Base-by-base conservation (phyloP, 2,113 vertebrate species). In the Chauna torquata region DNA sequence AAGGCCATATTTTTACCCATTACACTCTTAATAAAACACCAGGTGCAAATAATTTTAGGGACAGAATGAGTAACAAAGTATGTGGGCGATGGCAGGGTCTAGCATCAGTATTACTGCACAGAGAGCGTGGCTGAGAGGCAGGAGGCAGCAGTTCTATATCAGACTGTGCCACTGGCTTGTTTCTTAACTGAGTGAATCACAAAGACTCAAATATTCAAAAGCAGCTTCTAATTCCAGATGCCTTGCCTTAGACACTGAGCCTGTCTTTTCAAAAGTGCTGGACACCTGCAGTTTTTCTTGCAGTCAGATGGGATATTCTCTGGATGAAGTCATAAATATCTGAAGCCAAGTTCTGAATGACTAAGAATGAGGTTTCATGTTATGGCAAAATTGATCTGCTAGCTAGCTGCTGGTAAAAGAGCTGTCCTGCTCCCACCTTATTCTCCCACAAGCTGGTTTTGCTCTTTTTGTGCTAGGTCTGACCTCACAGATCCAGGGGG, bases 101-200 rank as follows among this genome's bases (percentile, higher is more conserved):
- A 66, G 45, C 32, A 34, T 2, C 17, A 90, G 25, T 50, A 20
- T 47, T 79, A 15, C 47, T 69, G 70, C 77, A 34, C 40, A 77
- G 22, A 52, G 58, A 74, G 23, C 0, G 0, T 11, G 28, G 50
- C 82, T 86, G 66, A 58, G 54, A 75, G 58, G 66, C 76, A 94
- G 66, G 38, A 92, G 78, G 15, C n/a, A 88, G 72, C 54, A 81
- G 64, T 18, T 77, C 75, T 90, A n/a, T 82, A 93, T 90, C 86
- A 86, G 69, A 57, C 59, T 45, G 36, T 90, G 71, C 64, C 59
- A 85, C 59, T 36, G 47, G 50, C 82, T 90, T 59, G n/a, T 68
- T 86, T 82, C 84, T 87, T 59, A 54, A 47, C 49, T 42, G 38
- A 50, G 38, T 88, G 80, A 95, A 92, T 92, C 82, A 95, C 66